These are phyloP conservation scores for Siniperca scherzeri DNA, from an alignment of 2,797 vertebrate species.

Conservation along the genomic window DNA sequence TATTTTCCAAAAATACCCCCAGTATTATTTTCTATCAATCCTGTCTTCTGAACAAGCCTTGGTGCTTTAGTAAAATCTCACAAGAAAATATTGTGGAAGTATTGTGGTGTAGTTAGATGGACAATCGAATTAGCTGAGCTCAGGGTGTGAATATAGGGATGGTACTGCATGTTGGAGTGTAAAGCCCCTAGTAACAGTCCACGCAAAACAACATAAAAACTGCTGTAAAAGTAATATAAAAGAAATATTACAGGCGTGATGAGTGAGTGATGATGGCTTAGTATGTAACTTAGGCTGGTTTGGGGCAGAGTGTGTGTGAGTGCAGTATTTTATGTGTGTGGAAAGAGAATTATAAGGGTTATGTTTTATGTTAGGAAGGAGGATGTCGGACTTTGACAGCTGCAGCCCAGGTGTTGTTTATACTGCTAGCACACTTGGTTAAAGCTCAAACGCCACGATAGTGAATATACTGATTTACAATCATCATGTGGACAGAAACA, in stretches of 20 bases:
- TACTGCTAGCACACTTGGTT: too few species aligned
- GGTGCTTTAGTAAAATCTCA: conserved; percentile 4
- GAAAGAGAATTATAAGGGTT: neutral
- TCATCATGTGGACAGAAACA: neutral
- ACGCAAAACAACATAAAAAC: neutral
- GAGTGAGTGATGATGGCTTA: neutral
- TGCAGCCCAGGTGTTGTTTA: too few species aligned
- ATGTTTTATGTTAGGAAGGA: neutral
- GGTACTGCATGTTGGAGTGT: neutral
- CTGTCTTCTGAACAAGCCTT: conserved; percentile 10
- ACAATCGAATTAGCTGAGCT: neutral
- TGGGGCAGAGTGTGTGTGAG: neutral
- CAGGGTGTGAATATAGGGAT: neutral
- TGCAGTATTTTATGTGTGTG: neutral
- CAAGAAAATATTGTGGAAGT: neutral
- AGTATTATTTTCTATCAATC: conserved; percentile 15
- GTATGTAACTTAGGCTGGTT: too few species aligned
- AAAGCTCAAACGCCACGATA: too few species aligned
- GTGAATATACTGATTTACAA: neutral
- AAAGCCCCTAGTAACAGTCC: neutral
- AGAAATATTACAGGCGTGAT: neutral
- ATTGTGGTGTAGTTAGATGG: neutral
- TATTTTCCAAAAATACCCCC: conserved; percentile 34
- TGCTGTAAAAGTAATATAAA: too few species aligned
- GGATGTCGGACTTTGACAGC: too few species aligned